Conservation (phyloP, 1,140 invertebrate species). For the Andrena cerasifolii region DNA sequence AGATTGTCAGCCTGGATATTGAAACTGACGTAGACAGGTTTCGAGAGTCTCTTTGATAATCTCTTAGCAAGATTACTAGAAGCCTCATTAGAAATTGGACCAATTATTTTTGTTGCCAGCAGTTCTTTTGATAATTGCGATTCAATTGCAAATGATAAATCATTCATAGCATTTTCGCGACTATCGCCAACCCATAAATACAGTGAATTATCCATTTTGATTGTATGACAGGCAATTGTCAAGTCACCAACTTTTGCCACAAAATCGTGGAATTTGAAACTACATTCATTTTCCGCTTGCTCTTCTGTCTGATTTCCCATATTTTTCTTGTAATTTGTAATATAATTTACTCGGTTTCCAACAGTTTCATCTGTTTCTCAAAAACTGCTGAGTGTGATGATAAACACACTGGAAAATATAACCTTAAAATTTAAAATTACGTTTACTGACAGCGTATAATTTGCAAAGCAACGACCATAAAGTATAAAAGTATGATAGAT, state of each 20-base stretch:
- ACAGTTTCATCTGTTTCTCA: no score
- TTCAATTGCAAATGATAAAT: slow-evolving; percentile 74
- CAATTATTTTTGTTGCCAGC: slow-evolving; percentile 78
- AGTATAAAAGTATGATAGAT: no score
- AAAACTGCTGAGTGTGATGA: background rate
- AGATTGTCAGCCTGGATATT: slow-evolving; percentile 73
- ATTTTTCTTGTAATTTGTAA: background rate
- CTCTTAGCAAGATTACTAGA: slow-evolving; percentile 76
- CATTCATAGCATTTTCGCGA: slow-evolving; percentile 70
- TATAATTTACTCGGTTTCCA: background rate
- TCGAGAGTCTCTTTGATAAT: slow-evolving; percentile 75
- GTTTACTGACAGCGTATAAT: background rate
- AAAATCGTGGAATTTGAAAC: slow-evolving; percentile 76
- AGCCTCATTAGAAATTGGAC: slow-evolving; percentile 66
- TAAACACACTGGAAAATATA: background rate
- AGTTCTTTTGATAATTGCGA: slow-evolving; percentile 71
- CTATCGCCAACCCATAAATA: slow-evolving; percentile 77
- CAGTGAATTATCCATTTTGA: slow-evolving; percentile 77
- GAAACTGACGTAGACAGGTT: slow-evolving; percentile 79
- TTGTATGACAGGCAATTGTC: slow-evolving; percentile 74
- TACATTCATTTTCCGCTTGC: slow-evolving; percentile 41
- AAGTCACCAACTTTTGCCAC: slow-evolving; percentile 67
- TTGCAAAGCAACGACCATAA: background rate
- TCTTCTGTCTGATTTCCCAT: slow-evolving; percentile 9
- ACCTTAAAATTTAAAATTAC: background rate